Percentiles rank a stretch among this genome's conserved stretches.
Evolutionary conservation across 2,113 vertebrate genomes (phyloP).

Genomic region (Odocoileus hemionus): DNA sequence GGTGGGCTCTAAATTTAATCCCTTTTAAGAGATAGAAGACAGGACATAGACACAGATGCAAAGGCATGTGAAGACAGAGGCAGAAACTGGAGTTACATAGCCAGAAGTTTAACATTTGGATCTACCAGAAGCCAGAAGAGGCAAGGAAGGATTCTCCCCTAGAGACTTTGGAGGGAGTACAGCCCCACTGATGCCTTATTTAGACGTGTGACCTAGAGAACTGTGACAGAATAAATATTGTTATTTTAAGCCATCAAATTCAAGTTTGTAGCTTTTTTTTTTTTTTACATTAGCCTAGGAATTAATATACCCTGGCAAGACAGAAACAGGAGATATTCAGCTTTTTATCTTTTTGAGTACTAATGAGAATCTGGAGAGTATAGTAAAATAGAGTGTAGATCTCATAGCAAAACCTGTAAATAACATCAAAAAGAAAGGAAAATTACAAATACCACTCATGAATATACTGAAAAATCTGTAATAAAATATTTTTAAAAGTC

Average conservation of each 20-base stretch:
- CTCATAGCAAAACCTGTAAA: neutral
- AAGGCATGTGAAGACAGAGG: neutral
- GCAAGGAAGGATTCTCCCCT: neutral
- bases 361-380: neutral
- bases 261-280: neutral
- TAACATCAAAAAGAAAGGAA: neutral
- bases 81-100: neutral
- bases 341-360: neutral
- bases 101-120: neutral
- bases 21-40: neutral
- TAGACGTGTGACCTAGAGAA: neutral
- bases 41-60: neutral
- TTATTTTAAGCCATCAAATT: neutral
- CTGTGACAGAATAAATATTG: neutral
- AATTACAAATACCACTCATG: neutral
- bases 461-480: neutral
- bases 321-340: neutral
- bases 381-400: neutral
- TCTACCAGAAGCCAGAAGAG: neutral
- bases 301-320: neutral
- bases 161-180: neutral
- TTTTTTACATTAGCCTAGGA: neutral
- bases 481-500: neutral
- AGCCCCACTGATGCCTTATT: neutral
- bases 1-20: neutral